Percentiles rank a stretch among this genome's conserved stretches.
Conservation (phyloP, 2,888 invertebrate species). For the Conops quadrifasciatus region DNA sequence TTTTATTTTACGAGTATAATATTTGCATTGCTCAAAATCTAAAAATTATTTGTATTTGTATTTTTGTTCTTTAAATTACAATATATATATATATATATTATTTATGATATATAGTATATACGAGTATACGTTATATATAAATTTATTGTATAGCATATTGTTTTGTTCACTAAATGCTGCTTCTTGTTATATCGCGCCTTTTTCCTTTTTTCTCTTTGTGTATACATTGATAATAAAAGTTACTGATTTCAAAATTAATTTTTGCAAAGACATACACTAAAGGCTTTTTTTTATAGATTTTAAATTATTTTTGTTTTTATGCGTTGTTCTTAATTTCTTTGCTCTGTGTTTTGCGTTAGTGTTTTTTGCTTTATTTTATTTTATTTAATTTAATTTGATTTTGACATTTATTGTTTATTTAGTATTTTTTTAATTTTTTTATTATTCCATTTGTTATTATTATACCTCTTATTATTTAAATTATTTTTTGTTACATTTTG, state of each 20-base stretch:
- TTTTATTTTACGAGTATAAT: too few relatives aligned
- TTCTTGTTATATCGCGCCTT: background rate
- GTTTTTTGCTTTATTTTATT: background rate
- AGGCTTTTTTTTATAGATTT: too few relatives aligned
- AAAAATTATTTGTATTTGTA: background rate
- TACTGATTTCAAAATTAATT: too few relatives aligned
- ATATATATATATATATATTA: background rate
- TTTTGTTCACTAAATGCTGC: background rate
- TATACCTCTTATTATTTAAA: background rate
- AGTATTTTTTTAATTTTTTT: background rate
- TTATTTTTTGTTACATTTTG: background rate
- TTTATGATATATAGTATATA: background rate
- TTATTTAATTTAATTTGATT: background rate
- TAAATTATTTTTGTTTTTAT: too few relatives aligned
- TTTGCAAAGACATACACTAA: too few relatives aligned
- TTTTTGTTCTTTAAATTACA: too few relatives aligned
- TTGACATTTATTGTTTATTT: background rate
- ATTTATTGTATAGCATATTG: slow-evolving; percentile 5
- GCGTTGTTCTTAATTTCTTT: too few relatives aligned
- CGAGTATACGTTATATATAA: background rate
- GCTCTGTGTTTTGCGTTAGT: background rate
- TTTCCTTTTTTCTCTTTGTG: too few relatives aligned
- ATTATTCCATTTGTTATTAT: background rate
- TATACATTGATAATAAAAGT: too few relatives aligned
- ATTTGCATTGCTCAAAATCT: too few relatives aligned